Conservation (phyloP, 2,888 invertebrate species). For the Brachyopa scutellaris region DNA sequence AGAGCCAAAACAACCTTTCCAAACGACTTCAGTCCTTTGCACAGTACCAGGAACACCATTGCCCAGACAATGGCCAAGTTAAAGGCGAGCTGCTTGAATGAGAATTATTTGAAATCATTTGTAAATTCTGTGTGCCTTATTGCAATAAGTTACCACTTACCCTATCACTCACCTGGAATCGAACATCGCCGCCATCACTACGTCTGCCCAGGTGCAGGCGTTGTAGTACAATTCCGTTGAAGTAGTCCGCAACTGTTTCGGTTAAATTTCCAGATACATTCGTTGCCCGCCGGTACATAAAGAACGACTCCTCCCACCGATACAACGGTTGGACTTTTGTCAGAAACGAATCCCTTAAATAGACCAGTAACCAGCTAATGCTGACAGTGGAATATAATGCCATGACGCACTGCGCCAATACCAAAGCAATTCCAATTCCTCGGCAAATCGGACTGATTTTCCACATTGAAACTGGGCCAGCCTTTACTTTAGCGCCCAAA, state of each 20-base stretch:
- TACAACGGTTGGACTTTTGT: slow-evolving; percentile 88
- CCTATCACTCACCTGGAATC: slow-evolving; percentile 80
- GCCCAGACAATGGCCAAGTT: slow-evolving; percentile 95
- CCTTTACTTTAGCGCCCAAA: slow-evolving; percentile 91
- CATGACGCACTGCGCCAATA: slow-evolving; percentile 90
- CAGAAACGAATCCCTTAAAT: slow-evolving; percentile 93
- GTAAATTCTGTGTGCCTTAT: neutral
- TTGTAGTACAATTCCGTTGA: slow-evolving; percentile 90
- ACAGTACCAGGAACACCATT: slow-evolving; percentile 92
- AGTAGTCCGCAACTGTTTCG: slow-evolving; percentile 92
- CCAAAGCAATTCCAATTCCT: slow-evolving; percentile 92
- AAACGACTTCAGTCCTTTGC: slow-evolving; percentile 89
- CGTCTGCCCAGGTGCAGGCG: slow-evolving; percentile 82
- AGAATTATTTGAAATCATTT: slow-evolving; percentile 43
- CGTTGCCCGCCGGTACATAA: slow-evolving; percentile 86
- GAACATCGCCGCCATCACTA: slow-evolving; percentile 77
- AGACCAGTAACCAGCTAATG: slow-evolving; percentile 95
- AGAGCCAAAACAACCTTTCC: slow-evolving; percentile 86
- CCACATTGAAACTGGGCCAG: slow-evolving; percentile 96
- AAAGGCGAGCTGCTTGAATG: slow-evolving; percentile 91
- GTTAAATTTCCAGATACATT: slow-evolving; percentile 84
- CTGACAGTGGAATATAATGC: slow-evolving; percentile 94
- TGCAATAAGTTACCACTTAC: slow-evolving; percentile 74
- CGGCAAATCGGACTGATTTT: slow-evolving; percentile 94
- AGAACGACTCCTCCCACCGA: slow-evolving; percentile 90